Conservation (phyloP, 30 jellyfish, hydroid and myxozoan genomes). For the Phacellophora camtschatica region DNA sequence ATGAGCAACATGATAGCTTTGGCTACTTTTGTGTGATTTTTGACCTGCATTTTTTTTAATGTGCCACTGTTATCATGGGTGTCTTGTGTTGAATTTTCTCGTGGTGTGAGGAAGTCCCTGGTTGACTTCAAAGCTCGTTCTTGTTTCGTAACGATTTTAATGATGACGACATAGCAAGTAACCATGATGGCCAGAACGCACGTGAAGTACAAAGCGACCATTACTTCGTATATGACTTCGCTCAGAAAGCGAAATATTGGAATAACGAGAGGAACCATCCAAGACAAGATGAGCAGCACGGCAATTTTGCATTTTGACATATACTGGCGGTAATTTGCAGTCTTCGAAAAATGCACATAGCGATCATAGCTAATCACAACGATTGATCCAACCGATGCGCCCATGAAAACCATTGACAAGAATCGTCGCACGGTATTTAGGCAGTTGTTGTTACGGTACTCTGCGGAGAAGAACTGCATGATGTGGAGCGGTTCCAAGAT, state of each 20-base stretch:
- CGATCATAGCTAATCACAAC: conserved; percentile 60
- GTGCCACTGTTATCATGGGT: background rate
- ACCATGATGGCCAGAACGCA: background rate
- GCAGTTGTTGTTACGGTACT: conserved; percentile 3
- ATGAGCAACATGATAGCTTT: background rate
- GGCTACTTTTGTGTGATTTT: background rate
- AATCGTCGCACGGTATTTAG: conserved; percentile 20
- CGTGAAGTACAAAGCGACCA: background rate
- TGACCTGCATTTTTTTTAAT: background rate
- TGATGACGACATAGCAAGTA: background rate
- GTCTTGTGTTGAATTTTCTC: background rate
- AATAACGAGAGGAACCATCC: conserved; percentile 47
- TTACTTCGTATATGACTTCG: background rate
- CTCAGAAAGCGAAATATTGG: background rate
- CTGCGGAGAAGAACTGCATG: conserved; percentile 14
- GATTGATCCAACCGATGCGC: conserved; percentile 59
- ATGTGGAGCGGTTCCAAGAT: conserved; percentile 21
- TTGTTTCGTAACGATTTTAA: background rate
- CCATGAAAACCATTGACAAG: conserved; percentile 33
- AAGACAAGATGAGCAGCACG: conserved; percentile 3
- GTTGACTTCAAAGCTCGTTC: background rate
- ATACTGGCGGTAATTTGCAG: background rate
- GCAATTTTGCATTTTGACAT: conserved; percentile 16
- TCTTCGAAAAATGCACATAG: conserved; percentile 27
- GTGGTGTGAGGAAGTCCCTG: background rate